A percentile compares a stretch with the other conserved stretches of the same genome.
These are phyloP conservation scores for Lasioglossum calceatum DNA, from an alignment of 2,888 invertebrate species.

Conservation along the genomic window DNA sequence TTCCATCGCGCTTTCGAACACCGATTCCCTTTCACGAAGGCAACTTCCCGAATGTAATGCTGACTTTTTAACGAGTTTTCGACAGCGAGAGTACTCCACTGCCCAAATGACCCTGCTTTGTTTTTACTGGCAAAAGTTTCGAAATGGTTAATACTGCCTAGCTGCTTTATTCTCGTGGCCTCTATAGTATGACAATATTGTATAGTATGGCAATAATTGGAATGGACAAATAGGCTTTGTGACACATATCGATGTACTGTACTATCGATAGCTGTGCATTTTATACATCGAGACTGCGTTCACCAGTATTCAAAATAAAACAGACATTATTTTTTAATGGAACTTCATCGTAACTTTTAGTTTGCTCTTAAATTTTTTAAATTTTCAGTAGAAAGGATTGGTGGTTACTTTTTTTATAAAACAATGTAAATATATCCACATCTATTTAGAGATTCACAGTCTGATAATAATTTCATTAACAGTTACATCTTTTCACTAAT, in stretches of 20 bases:
- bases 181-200: not conserved
- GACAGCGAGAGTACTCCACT: not conserved
- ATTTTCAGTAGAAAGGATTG: not conserved
- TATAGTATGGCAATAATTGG: not conserved
- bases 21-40: slow-evolving; percentile 55
- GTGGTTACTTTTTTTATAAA: not conserved
- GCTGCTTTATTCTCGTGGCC: not conserved
- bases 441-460: not conserved
- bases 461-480: not conserved
- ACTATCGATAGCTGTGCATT: not conserved
- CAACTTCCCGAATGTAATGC: not conserved
- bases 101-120: not conserved
- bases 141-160: not conserved
- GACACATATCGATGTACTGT: not conserved
- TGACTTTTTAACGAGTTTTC: not conserved
- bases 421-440: not conserved
- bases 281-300: not conserved
- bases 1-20: slow-evolving; percentile 60
- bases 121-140: not conserved
- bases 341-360: not conserved
- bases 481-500: too few species aligned
- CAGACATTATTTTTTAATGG: not conserved
- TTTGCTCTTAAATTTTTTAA: not conserved
- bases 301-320: not conserved
- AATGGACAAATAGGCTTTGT: not conserved